Evolutionary conservation across 2,888 invertebrate species (phyloP).

Genomic region (Habroteleia sp.): DNA sequence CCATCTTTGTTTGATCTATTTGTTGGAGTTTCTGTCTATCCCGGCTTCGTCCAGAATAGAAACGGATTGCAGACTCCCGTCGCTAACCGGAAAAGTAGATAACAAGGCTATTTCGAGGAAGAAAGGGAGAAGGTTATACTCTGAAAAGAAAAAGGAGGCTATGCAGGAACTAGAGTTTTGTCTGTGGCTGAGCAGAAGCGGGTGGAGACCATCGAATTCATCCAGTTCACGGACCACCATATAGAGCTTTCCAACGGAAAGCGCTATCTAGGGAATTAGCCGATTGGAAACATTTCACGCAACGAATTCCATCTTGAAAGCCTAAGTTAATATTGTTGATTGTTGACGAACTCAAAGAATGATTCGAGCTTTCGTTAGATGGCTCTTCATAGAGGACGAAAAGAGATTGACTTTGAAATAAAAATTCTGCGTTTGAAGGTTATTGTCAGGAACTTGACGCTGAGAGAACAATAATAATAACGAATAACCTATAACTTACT

Average conservation of each 20-base stretch:
- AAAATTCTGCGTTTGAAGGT: too few relatives aligned
- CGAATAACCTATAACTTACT: too few relatives aligned
- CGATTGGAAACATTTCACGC: constrained; percentile 63
- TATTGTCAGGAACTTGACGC: too few relatives aligned
- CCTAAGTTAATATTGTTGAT: too few relatives aligned
- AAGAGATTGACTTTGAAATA: background rate
- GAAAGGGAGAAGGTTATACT: constrained; percentile 57
- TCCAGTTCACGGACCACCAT: constrained; percentile 31
- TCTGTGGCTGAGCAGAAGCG: constrained; percentile 27
- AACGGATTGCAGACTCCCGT: constrained; percentile 73
- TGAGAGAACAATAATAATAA: too few relatives aligned
- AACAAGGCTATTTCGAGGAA: constrained; percentile 71
- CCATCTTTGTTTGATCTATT: constrained; percentile 68
- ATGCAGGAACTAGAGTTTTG: constrained; percentile 3
- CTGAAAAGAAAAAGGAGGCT: constrained; percentile 43
- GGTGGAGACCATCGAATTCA: constrained; percentile 43
- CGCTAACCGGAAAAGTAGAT: constrained; percentile 72
- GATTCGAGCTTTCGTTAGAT: constrained; percentile 2
- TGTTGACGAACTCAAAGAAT: background rate
- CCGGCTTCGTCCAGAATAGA: constrained; percentile 70
- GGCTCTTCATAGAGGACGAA: background rate
- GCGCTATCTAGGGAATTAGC: constrained; percentile 67
- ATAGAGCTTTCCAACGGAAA: constrained; percentile 19
- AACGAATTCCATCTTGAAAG: constrained; percentile 33
- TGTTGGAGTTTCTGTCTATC: constrained; percentile 71